Conservation (phyloP, 2,113 vertebrate species). For the Sardina pilchardus region DNA sequence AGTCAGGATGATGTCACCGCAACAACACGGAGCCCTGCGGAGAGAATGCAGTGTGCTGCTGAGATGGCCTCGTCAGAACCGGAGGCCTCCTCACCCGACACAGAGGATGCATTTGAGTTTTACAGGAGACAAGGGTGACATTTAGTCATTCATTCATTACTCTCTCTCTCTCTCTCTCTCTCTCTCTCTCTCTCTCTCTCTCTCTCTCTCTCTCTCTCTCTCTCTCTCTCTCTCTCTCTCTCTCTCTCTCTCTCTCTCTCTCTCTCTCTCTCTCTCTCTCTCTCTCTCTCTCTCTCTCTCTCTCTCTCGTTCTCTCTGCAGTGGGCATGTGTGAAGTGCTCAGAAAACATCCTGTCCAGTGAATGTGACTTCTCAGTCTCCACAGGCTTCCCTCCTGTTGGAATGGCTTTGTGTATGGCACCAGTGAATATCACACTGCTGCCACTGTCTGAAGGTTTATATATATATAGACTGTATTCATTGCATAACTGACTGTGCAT, state of each 20-base stretch:
- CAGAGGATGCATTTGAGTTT: not conserved
- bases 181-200: not conserved
- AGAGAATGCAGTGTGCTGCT: not conserved
- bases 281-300: not conserved
- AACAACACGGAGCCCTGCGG: not conserved
- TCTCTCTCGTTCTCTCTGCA: not conserved
- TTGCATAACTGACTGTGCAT: not conserved
- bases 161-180: not conserved
- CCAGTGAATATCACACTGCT: not conserved
- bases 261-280: not conserved
- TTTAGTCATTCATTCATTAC: not conserved
- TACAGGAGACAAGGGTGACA: constrained; percentile 10
- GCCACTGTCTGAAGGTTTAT: constrained; percentile 16
- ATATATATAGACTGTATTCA: constrained; percentile 7
- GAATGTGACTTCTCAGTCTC: not conserved
- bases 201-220: not conserved
- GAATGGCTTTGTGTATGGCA: constrained; percentile 12
- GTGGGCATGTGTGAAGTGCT: not conserved
- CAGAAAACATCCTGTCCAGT: constrained; percentile 2
- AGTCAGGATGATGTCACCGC: constrained; percentile 10
- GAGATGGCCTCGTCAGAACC: not conserved
- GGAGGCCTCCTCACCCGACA: not conserved
- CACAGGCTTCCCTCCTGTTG: not conserved
- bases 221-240: not conserved
- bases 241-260: not conserved